Evolutionary conservation across 2,797 vertebrate genomes (phyloP).

Genomic region (Urophycis tenuis): DNA sequence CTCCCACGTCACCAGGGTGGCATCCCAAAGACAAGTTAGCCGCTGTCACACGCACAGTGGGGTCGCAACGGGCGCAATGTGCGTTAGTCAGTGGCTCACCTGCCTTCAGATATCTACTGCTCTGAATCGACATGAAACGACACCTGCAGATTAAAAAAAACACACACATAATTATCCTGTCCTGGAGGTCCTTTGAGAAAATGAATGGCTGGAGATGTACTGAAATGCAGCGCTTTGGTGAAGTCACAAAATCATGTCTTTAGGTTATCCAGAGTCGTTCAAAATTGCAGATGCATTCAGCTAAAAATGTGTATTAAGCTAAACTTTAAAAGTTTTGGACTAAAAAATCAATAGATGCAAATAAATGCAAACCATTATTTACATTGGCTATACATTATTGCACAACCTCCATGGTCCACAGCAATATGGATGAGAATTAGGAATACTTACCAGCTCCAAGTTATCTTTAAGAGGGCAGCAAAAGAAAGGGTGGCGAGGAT

Average conservation of each 20-base stretch:
- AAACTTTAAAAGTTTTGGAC: neutral
- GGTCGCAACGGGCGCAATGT: slow-evolving; percentile 90
- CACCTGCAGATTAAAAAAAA: slow-evolving; percentile 38
- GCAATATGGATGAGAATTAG: slow-evolving; percentile 37
- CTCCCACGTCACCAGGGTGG: slow-evolving; percentile 32
- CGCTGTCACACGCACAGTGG: slow-evolving; percentile 99
- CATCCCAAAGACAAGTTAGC: slow-evolving; percentile 94
- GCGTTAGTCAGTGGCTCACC: slow-evolving; percentile 99
- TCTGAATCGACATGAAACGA: neutral
- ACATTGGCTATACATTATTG: slow-evolving; percentile 22
- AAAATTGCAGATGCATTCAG: neutral
- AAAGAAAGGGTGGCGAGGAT: too few relatives aligned
- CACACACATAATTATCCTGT: neutral
- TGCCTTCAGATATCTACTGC: slow-evolving; percentile 79
- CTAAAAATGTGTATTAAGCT: neutral
- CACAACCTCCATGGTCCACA: slow-evolving; percentile 27
- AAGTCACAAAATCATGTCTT: too few relatives aligned
- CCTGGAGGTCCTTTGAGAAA: neutral
- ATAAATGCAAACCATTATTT: neutral
- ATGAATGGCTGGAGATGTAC: neutral
- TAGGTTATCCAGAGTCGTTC: too few relatives aligned
- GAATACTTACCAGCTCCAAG: slow-evolving; percentile 69
- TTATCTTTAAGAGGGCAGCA: slow-evolving; percentile 49
- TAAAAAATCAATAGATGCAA: neutral
- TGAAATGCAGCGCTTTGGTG: too few relatives aligned